Evolutionary conservation across 2,888 invertebrate species (phyloP), one percentile per base, ranked within the genome.

Genomic region (Tipula lateralis): DNA sequence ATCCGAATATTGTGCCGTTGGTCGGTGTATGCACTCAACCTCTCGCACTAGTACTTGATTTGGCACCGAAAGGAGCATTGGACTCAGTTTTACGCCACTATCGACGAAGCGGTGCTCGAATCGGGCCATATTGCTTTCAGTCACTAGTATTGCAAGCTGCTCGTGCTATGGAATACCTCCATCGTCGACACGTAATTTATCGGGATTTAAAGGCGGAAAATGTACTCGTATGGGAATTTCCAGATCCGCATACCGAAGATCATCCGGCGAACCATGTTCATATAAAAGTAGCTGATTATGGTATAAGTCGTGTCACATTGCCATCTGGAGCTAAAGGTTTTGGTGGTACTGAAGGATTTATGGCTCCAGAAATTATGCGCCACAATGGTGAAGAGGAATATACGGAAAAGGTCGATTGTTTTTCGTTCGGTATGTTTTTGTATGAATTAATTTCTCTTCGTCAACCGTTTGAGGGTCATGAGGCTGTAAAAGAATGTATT

Each of bases 311-410:
- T 80, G 92, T 95, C 86, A 97, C 95, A 1, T 92, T 97, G 7
- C 97, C 97, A 0, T 96, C 96, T 0, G 97, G 97, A 0, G 96
- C 97, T 0, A 98, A 98, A 89, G 99, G 99, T 0, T 99, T 99
- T 91, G 99, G 99, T 0, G 99, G 99, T 1, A 99, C 99, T 0
- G 98, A 98, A 90, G 99, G 99, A 0, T 99, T 99, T 89, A 99
- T 99, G 97, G 99, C 99, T 1, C 99, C 99, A 0, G 99, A 99
- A 92, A 99, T 99, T 86, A 97, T 99, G 92, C 93, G 97, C 83
- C 98, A 97, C 90, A 99, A 99, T 89, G 99, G 99, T 0, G 99
- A 99, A 89, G 98, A 99, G 89, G 98, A 99, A 87, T 99, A 99
- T 87, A 99, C 98, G 0, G 98, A 99, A 88, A 99, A 99, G 95